A percentile compares a stretch with the other conserved stretches of the same genome.
phyloP scores from a whole-genome alignment of 2,888 invertebrate genomes.

The Arge pagana region DNA sequence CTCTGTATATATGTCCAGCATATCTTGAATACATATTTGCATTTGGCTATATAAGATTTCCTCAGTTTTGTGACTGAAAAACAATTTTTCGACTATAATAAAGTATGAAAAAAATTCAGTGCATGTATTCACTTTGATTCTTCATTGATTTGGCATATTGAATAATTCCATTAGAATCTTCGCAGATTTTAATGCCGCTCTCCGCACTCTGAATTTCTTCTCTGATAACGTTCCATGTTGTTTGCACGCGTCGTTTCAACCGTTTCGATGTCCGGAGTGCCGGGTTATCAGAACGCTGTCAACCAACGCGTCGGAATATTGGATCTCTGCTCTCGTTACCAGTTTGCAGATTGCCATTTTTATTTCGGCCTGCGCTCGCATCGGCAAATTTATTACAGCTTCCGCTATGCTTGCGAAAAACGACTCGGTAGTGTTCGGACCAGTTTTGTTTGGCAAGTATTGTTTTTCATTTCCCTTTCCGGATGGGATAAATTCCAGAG shows the following conservation, averaged over 20 bases:
- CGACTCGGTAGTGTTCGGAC: slow-evolving; percentile 1
- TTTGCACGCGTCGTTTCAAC: neutral
- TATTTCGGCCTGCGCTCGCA: slow-evolving; percentile 17
- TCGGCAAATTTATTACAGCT: slow-evolving; percentile 17
- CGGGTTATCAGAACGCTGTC: neutral
- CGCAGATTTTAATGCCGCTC: neutral
- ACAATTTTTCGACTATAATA: neutral
- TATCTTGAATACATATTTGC: neutral
- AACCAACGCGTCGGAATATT: too few relatives aligned
- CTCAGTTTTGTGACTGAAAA: neutral
- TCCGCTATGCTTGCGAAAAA: slow-evolving; percentile 22
- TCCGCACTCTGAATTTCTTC: neutral
- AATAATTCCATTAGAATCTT: neutral
- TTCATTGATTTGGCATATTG: neutral
- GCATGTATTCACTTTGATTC: neutral
- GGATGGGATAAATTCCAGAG: too few relatives aligned
- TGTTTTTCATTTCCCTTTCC: too few relatives aligned
- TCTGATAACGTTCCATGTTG: neutral
- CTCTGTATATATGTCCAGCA: too few relatives aligned
- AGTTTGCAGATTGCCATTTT: slow-evolving; percentile 14
- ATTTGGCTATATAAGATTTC: neutral
- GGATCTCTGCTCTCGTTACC: slow-evolving; percentile 18
- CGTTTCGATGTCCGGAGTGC: neutral
- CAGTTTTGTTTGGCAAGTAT: neutral
- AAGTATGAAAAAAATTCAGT: neutral